A percentile compares a stretch with the other conserved stretches of the same genome.
Evolutionary conservation across 2,888 invertebrate genomes (phyloP).

Genomic region (Papilio protenor): DNA sequence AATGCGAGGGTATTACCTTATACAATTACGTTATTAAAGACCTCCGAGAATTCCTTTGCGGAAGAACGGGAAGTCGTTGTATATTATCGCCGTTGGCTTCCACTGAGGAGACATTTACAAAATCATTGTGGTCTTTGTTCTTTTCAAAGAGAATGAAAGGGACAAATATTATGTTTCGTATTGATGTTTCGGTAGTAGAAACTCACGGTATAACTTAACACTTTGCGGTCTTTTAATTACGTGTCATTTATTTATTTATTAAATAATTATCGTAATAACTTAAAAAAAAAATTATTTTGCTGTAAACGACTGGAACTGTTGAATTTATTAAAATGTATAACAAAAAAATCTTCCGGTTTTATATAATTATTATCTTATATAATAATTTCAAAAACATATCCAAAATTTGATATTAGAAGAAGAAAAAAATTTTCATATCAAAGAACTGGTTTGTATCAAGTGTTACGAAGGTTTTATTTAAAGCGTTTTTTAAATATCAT

Average conservation of each 20-base stretch:
- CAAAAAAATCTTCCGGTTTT: slow-evolving; percentile 12
- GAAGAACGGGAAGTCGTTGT: slow-evolving; percentile 13
- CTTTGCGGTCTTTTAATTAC: slow-evolving; percentile 28
- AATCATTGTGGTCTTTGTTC: not conserved
- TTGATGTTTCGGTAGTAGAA: not conserved
- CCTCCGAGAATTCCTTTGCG: slow-evolving; percentile 23
- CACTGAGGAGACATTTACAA: not conserved
- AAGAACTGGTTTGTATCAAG: slow-evolving; percentile 9
- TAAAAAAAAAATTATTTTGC: not conserved
- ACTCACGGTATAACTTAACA: slow-evolving; percentile 2
- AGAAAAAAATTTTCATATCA: slow-evolving; percentile 7
- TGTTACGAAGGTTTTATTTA: slow-evolving; percentile 20
- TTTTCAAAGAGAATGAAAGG: not conserved
- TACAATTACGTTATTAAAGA: slow-evolving; percentile 12
- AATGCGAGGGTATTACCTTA: slow-evolving; percentile 5
- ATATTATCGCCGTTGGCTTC: not conserved
- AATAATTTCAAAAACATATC: not conserved
- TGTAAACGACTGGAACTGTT: not conserved
- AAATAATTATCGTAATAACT: not conserved
- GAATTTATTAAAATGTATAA: not conserved
- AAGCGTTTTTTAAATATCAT: slow-evolving; percentile 15
- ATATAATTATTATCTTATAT: not conserved
- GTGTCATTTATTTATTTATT: not conserved
- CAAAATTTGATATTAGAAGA: slow-evolving; percentile 11
- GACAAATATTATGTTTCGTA: not conserved